Base-by-base conservation (phyloP, 2,888 invertebrate species). In the Sthenelais limicola region DNA sequence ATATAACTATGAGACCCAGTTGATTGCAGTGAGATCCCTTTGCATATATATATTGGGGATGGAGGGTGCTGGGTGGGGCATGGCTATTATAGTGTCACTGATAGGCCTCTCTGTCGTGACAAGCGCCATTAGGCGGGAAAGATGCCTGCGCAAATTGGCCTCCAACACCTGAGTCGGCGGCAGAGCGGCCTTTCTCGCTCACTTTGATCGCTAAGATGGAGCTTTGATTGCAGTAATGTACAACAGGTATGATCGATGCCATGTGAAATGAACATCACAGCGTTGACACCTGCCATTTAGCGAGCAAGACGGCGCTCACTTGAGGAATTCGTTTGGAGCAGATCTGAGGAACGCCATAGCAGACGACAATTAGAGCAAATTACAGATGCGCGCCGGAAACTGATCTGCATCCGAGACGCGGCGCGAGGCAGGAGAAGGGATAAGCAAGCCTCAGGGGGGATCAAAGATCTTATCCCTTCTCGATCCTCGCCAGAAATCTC, bases 171-270 rank as follows among this genome's bases (percentile, higher is more conserved):
- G 52, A 52, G 52, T 52, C 52, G 52, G n/a, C n/a, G n/a, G n/a
- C n/a, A n/a, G n/a, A n/a, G n/a, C n/a, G n/a, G n/a, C n/a, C n/a
- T n/a, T n/a, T n/a, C n/a, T n/a, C n/a, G n/a, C n/a, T 26, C 52
- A 30, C 52, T 52, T 52, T 52, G 52, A 52, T 52, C 56, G 56
- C 32, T n/a, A 32, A n/a, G 15, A 18, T 7, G 32, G 56, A 32
- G 56, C 33, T 56, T 33, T 56, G 30, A 56, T 56, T 28, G 56
- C 56, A 32, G 30, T 21, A 28, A 56, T 32, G 56, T 56, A 28
- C 56, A 56, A 56, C 56, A 56, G 56, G 56, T 56, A 56, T 52
- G 56, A 56, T 56, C 56, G 56, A 56, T 56, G 56, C 56, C 56
- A 33, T 56, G 56, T 56, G 56, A 56, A 56, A 56, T 56, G 56